phyloP scores from a whole-genome alignment of 1,140 invertebrate species.

The Cheumatopsyche charites region DNA sequence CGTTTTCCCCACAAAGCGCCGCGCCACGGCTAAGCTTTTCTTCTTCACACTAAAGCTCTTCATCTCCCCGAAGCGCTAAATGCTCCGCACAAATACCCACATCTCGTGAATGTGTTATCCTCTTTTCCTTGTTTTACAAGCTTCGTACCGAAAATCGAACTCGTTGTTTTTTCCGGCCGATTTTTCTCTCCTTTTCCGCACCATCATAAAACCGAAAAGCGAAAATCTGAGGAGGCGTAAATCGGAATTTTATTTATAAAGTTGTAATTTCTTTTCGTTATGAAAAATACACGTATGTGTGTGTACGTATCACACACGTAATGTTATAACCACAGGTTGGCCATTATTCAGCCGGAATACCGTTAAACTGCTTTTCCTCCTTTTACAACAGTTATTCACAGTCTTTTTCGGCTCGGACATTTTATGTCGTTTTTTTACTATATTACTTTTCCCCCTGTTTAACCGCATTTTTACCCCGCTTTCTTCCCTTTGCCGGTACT shows the following conservation, averaged over 20 bases:
- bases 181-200: neutral
- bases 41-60: constrained; percentile 35
- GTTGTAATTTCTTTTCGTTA: constrained; percentile 7
- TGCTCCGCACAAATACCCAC: constrained; percentile 28
- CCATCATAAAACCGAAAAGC: too few species aligned
- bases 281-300: constrained; percentile 17
- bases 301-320: too few species aligned
- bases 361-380: constrained; percentile 38
- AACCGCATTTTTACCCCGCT: constrained; percentile 45
- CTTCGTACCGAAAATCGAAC: constrained; percentile 30
- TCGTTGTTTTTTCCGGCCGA: neutral
- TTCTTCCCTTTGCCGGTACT: constrained; percentile 44
- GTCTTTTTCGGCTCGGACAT: constrained; percentile 42
- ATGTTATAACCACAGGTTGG: constrained; percentile 46
- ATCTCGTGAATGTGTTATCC: constrained; percentile 29
- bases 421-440: constrained; percentile 47
- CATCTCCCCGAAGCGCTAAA: constrained; percentile 36
- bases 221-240: too few species aligned
- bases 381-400: constrained; percentile 46
- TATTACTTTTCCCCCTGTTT: constrained; percentile 48
- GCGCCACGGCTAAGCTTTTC: constrained; percentile 25
- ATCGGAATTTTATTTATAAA: neutral
- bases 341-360: constrained; percentile 44
- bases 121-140: constrained; percentile 37
- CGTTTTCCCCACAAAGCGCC: constrained; percentile 14